Evolutionary conservation across 2,888 invertebrate genomes (phyloP).

Genomic region (Volucella bombylans): DNA sequence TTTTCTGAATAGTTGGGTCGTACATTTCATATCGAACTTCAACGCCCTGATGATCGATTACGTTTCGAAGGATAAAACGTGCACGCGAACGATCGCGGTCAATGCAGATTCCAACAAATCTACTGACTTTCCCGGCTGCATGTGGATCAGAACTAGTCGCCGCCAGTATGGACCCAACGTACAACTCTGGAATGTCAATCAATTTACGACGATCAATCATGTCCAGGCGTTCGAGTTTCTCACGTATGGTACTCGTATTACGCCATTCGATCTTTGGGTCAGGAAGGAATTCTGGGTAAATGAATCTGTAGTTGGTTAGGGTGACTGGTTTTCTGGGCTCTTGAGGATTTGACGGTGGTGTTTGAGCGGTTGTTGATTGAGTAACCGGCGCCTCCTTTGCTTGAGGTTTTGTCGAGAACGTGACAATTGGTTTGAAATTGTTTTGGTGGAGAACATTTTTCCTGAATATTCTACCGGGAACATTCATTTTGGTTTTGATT

Average conservation of each 20-base stretch:
- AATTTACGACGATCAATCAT: constrained; percentile 91
- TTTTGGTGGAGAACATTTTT: constrained; percentile 51
- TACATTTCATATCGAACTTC: constrained; percentile 89
- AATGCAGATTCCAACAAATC: constrained; percentile 93
- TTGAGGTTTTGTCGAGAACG: constrained; percentile 72
- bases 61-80: constrained; percentile 94
- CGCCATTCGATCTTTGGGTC: constrained; percentile 90
- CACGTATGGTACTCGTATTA: constrained; percentile 90
- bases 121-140: constrained; percentile 91
- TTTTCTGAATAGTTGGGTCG: constrained; percentile 93
- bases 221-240: constrained; percentile 94
- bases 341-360: constrained; percentile 37
- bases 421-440: constrained; percentile 68
- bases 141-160: constrained; percentile 94
- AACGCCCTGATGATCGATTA: constrained; percentile 93
- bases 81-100: constrained; percentile 90
- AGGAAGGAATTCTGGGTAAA: constrained; percentile 96
- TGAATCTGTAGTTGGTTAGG: constrained; percentile 85
- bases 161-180: constrained; percentile 95
- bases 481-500: constrained; percentile 66
- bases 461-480: constrained; percentile 55
- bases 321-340: constrained; percentile 77
- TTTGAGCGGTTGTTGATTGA: constrained; percentile 49
- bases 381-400: constrained; percentile 64
- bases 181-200: constrained; percentile 97